Evolutionary conservation across 2,113 vertebrate species (phyloP), one percentile per base, ranked within the genome.

Genomic region (Salvelinus namaycush): DNA sequence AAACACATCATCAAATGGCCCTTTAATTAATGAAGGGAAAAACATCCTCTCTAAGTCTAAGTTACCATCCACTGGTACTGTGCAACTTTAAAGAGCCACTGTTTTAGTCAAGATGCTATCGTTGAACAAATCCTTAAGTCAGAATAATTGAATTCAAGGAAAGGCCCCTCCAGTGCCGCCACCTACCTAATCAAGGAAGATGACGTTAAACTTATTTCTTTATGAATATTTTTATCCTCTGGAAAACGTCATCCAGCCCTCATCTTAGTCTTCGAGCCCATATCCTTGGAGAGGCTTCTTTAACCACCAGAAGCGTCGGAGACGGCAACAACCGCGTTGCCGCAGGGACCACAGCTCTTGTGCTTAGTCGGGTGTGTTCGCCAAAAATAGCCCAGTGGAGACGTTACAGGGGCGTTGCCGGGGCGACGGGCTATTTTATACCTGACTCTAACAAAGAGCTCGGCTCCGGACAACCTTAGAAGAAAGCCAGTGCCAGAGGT

Each of bases 321-420:
- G 57, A 74, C 80, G 39, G 18, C 76, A 67, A 76, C 80, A 80
- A 79, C 70, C 68, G 69, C 16, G 24, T 76, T 78, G 67, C 27
- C 29, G 29, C 3, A n/a, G 76, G 70, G 76, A 81, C 73, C 54
- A 34, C 34, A 34, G 34, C 34, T 34, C 34, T 34, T 71, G 65
- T 81, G 74, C 16, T 54, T 54, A 54, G 20, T n/a, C 18, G 59
- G 59, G 14, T 62, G 59, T 22, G 13, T 16, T 54, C 14, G 49
- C 9, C 12, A 22, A 62, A 20, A 62, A 20, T 22, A 62, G 59
- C 8, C 49, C 59, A 22, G 59, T 62, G 59, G 59, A 62, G 59
- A 5, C n/a, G n/a, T n/a, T 22, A 20, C 20, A 4, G 49, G 49
- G 49, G 49, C 49, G 49, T 54, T 54, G 22, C 59, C n/a, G n/a